These are phyloP conservation scores for Netelia virgata DNA, from an alignment of 2,888 invertebrate genomes.

Conservation along the genomic window DNA sequence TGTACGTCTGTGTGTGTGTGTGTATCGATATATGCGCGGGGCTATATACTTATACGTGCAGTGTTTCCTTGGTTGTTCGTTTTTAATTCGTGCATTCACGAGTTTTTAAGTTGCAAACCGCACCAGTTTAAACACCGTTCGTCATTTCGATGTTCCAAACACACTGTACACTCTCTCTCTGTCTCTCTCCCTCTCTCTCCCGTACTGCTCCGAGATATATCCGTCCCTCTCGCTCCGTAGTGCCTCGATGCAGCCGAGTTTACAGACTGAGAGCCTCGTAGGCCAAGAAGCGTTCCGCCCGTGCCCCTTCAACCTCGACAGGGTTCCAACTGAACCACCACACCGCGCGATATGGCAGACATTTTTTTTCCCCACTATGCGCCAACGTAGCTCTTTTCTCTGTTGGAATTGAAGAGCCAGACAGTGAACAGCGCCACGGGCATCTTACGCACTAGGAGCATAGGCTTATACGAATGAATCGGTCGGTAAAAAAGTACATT, in stretches of 20 bases:
- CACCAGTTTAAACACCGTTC: slow-evolving; percentile 36
- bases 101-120: slow-evolving; percentile 22
- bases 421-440: neutral
- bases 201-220: slow-evolving; percentile 19
- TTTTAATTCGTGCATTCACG: neutral
- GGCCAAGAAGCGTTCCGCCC: slow-evolving; percentile 80
- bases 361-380: neutral
- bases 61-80: neutral
- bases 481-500: too few species aligned
- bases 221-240: slow-evolving; percentile 71
- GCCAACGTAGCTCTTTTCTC: neutral
- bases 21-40: neutral
- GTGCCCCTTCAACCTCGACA: slow-evolving; percentile 78
- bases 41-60: neutral
- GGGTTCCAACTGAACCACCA: slow-evolving; percentile 1
- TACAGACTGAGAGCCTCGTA: slow-evolving; percentile 80
- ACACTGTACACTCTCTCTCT: slow-evolving; percentile 30
- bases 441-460: neutral
- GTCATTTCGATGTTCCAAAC: slow-evolving; percentile 32
- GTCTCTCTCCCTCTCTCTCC: neutral
- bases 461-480: too few species aligned
- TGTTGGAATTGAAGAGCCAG: neutral
- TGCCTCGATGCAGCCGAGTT: slow-evolving; percentile 82
- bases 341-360: neutral
- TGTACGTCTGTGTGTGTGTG: slow-evolving; percentile 10